Conservation (phyloP, 2,797 vertebrate species). For the Vespertilio murinus region DNA sequence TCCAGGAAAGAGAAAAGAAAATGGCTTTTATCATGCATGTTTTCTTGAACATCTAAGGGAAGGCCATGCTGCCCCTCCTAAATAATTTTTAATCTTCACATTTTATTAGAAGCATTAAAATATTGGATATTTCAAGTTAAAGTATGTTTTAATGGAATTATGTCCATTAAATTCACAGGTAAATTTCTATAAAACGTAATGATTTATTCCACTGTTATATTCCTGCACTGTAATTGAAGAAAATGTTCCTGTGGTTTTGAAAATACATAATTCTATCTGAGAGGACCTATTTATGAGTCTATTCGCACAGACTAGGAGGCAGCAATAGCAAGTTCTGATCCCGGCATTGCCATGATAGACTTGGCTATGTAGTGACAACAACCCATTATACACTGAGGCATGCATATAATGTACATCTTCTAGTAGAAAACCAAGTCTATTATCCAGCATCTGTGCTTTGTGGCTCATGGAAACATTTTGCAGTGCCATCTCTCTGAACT, state of each 20-base stretch:
- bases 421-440: neutral
- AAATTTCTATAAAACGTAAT: constrained; percentile 1
- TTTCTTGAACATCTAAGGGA: neutral
- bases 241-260: neutral
- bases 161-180: neutral
- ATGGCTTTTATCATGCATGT: rapidly evolving
- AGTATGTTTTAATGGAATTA: neutral
- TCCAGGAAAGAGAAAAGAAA: neutral
- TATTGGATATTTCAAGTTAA: neutral
- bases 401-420: neutral
- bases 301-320: rapidly evolving
- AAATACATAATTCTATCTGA: neutral
- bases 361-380: neutral
- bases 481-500: neutral
- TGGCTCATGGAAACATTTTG: neutral
- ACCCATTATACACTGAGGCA: neutral
- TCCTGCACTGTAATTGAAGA: neutral
- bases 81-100: neutral
- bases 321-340: neutral
- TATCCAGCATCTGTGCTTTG: neutral
- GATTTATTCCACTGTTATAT: neutral
- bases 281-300: neutral
- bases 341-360: neutral
- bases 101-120: constrained; percentile 31
- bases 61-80: neutral